Evolutionary conservation across 2,888 invertebrate species (phyloP), one percentile per base, ranked within the genome.

Genomic region (Hydroisotoma schaefferi): DNA sequence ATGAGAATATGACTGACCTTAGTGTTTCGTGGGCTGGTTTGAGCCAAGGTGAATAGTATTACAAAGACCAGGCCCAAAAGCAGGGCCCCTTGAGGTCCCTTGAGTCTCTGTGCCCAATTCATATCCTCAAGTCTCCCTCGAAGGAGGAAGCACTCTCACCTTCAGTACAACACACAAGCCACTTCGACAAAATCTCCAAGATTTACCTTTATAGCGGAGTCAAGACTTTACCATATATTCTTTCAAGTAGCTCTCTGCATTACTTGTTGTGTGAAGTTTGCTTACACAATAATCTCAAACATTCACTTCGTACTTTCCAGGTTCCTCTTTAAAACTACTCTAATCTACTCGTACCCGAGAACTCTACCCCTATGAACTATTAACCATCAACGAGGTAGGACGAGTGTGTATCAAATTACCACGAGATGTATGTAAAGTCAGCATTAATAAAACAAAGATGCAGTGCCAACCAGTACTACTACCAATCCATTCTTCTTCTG

Each of bases 1-100:
- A 10, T 43, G 8, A 49, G 18, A 51, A 8, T 44, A 2, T 22
- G 56, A 62, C 62, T 65, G 62, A 62, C 61, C 65, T 65, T 59
- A 33, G 8, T 49, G 29, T 8, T 43, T 26, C 62, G 61, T 56
- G 65, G 59, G 48, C 51, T 62, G 60, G 63, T 60, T 48, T 65
- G 63, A 64, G 57, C 66, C 60, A 65, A 57, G 57, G 61, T 63
- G 64, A 69, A 58, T 38, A 66, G 52, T 33, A 67, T 46, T 37
- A 57, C 55, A 48, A 52, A 57, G 58, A 65, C 52, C 59, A 67
- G 48, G 57, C 51, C 46, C 53, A 65, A 48, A 58, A 65, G 48
- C 47, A 64, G 62, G 65, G 63, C 59, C 64, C 67, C 66, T 64
- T 65, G 60, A 59, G 66, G 61, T 59, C 67, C 67, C 62, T 65